Evolutionary conservation across 1,140 invertebrate genomes (phyloP).

Genomic region (Drosophila arawakana): DNA sequence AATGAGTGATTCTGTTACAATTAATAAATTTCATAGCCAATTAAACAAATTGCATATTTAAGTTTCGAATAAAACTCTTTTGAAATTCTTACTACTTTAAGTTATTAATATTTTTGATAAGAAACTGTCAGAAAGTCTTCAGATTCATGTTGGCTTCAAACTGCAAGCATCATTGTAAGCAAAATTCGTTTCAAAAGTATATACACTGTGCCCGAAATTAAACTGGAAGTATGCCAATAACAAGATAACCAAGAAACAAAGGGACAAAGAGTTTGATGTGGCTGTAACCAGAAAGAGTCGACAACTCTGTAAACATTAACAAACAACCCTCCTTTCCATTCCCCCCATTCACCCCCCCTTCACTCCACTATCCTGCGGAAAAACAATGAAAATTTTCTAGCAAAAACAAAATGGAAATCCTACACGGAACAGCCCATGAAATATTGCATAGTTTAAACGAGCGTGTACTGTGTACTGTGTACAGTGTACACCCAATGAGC

Average conservation of each 20-base stretch:
- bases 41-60: too few species aligned
- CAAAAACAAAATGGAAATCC: slow-evolving; percentile 43
- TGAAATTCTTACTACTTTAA: too few species aligned
- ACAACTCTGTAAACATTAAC: slow-evolving; percentile 35
- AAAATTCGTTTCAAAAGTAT: not conserved
- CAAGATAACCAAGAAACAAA: slow-evolving; percentile 29
- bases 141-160: not conserved
- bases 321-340: not conserved
- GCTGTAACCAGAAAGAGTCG: slow-evolving; percentile 8
- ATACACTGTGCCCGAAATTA: not conserved
- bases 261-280: slow-evolving; percentile 2
- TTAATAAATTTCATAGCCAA: too few species aligned
- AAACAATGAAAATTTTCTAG: slow-evolving; percentile 21
- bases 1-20: too few species aligned
- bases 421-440: slow-evolving; percentile 52
- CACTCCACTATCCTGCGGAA: not conserved
- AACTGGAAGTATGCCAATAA: slow-evolving; percentile 20
- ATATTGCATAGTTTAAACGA: slow-evolving; percentile 69
- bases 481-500: slow-evolving; percentile 38
- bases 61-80: too few species aligned
- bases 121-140: too few species aligned
- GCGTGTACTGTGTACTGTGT: slow-evolving; percentile 3
- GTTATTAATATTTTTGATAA: too few species aligned
- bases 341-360: too few species aligned
- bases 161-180: not conserved